Base-by-base conservation (phyloP, 1,140 invertebrate genomes). In the Drosophila setifemur region DNA sequence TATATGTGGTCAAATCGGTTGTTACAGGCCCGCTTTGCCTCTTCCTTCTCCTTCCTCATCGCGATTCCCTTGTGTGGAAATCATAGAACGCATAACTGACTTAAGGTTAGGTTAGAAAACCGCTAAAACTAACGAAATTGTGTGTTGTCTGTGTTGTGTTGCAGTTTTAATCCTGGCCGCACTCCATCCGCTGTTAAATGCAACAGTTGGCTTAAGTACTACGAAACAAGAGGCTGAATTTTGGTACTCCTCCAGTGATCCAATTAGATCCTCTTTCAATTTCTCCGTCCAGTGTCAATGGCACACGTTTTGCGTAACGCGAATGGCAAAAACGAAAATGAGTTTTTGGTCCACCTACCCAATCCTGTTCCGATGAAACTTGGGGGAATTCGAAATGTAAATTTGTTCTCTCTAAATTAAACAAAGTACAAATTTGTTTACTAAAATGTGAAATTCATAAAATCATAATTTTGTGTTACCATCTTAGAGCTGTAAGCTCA, bases 171-270 rank as follows among this genome's bases (percentile, higher is more conserved):
- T 11, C 12, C 21, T 67, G 77, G 57, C 35, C 54, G 66, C 74
- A 54, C 48, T 50, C 14, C 47, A 33, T 70, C 5, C 7, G 53
- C 11, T 72, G 50, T 66, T 86, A 86, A 86, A 86, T 86, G 81
- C 81, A 86, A 86, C 75, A 81, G 64, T 86, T 79, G 54, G 49
- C 81, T 86, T 86, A 86, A 81, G 6, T 58, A 58, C 81, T 86
- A 86, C 21, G 66, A 86, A 86, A 81, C 71, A 75, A 86, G 57
- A 73, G 29, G 52, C 61, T 55, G 61, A 49, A 64, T n/a, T n/a
- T n/a, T n/a, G n/a, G 43, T 54, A 33, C 29, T 45, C 29, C 37
- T 25, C 33, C 39, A 16, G 12, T 28, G 45, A 50, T 66, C 23
- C 37, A 31, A 39, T 63, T 50, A 28, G 18, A 28, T 69, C 43